Evolutionary conservation across 2,113 vertebrate species (phyloP).

Genomic region (Lagopus muta): DNA sequence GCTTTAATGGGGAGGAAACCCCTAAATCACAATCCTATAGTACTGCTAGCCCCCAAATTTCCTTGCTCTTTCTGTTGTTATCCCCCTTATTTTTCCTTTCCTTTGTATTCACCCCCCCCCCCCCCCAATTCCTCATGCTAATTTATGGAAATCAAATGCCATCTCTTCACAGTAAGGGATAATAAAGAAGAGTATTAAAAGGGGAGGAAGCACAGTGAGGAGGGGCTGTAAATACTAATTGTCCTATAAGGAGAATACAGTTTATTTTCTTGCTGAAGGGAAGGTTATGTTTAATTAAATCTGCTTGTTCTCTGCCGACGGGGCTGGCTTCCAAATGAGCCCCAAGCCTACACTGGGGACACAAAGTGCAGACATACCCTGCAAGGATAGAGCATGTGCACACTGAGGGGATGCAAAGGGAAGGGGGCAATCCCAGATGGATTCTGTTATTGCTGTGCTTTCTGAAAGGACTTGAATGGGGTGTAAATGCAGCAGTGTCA

Average conservation of each 20-base stretch:
- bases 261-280: constrained; percentile 46
- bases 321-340: constrained; percentile 51
- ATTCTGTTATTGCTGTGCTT: background rate
- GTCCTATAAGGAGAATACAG: constrained; percentile 53
- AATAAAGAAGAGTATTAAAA: constrained; percentile 29
- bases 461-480: accelerated
- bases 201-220: background rate
- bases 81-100: background rate
- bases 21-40: background rate
- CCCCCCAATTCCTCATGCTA: background rate
- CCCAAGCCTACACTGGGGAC: background rate
- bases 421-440: accelerated
- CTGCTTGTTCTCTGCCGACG: constrained; percentile 7
- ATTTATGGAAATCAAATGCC: constrained; percentile 22
- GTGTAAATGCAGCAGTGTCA: accelerated
- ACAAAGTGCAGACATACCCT: accelerated
- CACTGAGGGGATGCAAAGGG: background rate
- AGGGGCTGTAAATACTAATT: constrained; percentile 58
- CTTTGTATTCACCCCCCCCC: background rate
- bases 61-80: background rate
- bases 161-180: constrained; percentile 31
- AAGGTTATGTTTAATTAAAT: constrained; percentile 77
- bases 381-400: background rate
- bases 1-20: background rate
- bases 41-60: background rate